Base-by-base conservation (phyloP, 1,140 invertebrate genomes). In the Drosophila kepulauana region DNA sequence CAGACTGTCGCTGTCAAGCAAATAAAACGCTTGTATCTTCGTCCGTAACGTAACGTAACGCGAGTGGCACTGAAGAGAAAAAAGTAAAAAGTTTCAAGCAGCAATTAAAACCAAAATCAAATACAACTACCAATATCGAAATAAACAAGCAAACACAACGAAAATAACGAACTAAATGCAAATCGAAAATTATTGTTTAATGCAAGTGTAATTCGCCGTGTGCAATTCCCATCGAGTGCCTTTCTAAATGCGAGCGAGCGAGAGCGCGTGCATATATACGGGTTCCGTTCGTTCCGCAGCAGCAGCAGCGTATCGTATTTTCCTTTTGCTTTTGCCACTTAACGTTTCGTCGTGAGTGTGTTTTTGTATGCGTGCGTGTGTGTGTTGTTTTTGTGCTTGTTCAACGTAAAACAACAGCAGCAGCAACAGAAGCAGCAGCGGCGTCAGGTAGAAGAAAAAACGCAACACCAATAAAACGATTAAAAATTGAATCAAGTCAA, bases 251-350 rank as follows among this genome's bases (percentile, higher is more conserved):
- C 61, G 68, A 82, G 77, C 79, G 82, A 72, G 65, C 72, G 74
- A 56, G 68, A 88, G 77, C 82, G 82, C 82, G 84, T 87, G 84
- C 84, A 88, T 88, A 88, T 88, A 88, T 88, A 88, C 84, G 84
- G 84, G 84, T 88, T 88, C 84, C 82, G 74, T 86, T 85, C 80
- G 80, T 82, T 82, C 70, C 80, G 69, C 76, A 73, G 35, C 35
- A 38, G 35, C 35, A 38, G 35, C 35, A 38, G 63, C 70, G 56
- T 70, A 64, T 79, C 76, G 76, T 75, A 76, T 79, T 67, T 71
- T 76, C 69, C 64, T 67, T 57, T 72, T 74, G 61, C 72, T 68
- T 79, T 84, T 84, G 79, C 81, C 77, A 80, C 73, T 74, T 67
- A 81, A 67, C 81, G 69, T 86, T 81, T 75, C 73, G 68, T 78